Base-by-base conservation (phyloP, 2,113 vertebrate genomes). In the Passer montanus region DNA sequence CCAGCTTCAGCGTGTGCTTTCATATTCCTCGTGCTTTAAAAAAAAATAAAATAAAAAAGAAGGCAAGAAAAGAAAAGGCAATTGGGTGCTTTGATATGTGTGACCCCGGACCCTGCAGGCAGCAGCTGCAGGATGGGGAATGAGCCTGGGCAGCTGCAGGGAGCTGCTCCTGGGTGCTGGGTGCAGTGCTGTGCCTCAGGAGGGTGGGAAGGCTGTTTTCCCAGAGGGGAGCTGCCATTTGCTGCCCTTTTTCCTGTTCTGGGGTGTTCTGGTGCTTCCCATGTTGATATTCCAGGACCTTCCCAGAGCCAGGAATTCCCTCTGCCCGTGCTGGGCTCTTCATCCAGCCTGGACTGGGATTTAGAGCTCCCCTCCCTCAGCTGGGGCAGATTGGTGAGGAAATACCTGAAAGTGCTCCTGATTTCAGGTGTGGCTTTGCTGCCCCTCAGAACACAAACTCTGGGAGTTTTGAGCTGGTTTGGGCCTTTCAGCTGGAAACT, bases 1-100 rank as follows among this genome's bases (percentile, higher is more conserved):
- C 94, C 86, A 64, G 96, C 95, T 97, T 95, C 94, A 90, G 55
- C 15, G 3, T 46, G 49, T 55, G 75, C 89, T 96, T 97, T 96
- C 94, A 93, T 95, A 92, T 79, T 59, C 92, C 72, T 94, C 53
- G 26, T 68, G 91, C 66, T 87, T 33, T 2, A 55, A 49, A 79
- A 58, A 74, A 55, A 55, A 41, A 49, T 2, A 52, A 53, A 76
- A 69, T 50, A 49, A 53, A 74, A 55, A 55, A 43, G 66, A 41
- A 30, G 2, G 2, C 4, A 24, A 2, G 3, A 21, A 16, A 13
- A 23, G 21, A 5, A 17, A 56, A 87, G 62, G 67, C 92, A 89
- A 64, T 94, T 92, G 79, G 19, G 33, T 90, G 69, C 91, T 97
- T 95, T 96, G 93, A 90, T 96, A 72, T 23, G 28, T 31, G 86